Conservation (phyloP, 1,140 invertebrate genomes). For the Gryon sp. region DNA sequence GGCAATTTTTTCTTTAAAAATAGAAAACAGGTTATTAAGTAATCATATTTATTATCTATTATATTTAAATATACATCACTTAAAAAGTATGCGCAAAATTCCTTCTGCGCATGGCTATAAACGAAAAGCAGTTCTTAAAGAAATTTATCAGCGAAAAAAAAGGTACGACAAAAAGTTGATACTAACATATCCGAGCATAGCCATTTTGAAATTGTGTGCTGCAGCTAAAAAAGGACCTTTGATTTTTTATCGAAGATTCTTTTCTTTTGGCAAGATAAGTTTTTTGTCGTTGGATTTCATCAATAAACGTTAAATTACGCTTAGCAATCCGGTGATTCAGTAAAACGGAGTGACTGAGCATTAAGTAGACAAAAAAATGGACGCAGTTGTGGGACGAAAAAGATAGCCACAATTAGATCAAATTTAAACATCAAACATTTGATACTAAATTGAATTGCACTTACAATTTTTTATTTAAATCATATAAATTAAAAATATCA, state of each 20-base stretch:
- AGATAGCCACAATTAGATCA: no score
- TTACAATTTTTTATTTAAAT: no score
- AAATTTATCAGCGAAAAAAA: conserved; percentile 21
- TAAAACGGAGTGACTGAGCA: conserved; percentile 25
- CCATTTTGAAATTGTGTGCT: conserved; percentile 37
- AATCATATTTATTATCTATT: no score
- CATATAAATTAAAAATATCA: no score
- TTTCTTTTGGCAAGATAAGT: conserved; percentile 38
- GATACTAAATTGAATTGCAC: neutral
- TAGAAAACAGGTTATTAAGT: no score
- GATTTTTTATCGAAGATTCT: conserved; percentile 24
- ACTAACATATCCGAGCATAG: conserved; percentile 36
- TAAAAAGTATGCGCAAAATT: neutral
- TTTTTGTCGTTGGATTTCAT: conserved; percentile 14
- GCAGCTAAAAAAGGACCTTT: conserved; percentile 14
- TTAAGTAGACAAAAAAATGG: conserved; percentile 15
- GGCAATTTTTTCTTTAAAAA: no score
- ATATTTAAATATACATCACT: no score
- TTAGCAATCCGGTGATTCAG: conserved; percentile 25
- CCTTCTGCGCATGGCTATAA: conserved; percentile 10
- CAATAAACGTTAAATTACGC: conserved; percentile 37
- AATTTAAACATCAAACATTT: no score
- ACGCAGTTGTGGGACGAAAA: no score
- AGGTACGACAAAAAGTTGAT: conserved; percentile 23
- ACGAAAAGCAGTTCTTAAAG: conserved; percentile 21